These are phyloP conservation scores for Caenorhabditis latens DNA, from an alignment of 1,140 invertebrate species.

Conservation along the genomic window DNA sequence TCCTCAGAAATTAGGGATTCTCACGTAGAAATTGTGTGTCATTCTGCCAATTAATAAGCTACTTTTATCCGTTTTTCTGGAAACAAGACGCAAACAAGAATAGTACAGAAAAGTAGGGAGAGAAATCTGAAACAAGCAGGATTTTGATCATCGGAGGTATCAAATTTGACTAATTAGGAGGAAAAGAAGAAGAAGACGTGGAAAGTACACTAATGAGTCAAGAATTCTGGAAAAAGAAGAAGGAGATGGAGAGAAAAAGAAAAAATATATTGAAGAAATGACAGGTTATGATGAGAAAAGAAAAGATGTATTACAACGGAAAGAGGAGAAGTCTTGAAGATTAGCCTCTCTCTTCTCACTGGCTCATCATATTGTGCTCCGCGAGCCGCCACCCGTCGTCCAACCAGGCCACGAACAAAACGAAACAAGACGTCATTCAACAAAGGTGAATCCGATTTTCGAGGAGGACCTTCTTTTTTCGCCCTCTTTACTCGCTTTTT, in stretches of 20 bases:
- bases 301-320: slow-evolving; percentile 36
- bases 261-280: slow-evolving; percentile 6
- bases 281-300: slow-evolving; percentile 45
- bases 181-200: not conserved
- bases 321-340: slow-evolving; percentile 37
- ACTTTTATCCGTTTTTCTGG: too few species aligned
- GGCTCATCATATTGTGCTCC: slow-evolving; percentile 50
- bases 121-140: slow-evolving; percentile 5
- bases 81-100: too few species aligned
- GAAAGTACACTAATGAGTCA: not conserved
- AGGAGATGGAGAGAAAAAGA: not conserved
- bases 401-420: not conserved
- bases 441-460: slow-evolving; percentile 52
- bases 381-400: not conserved
- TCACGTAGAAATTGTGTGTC: too few species aligned
- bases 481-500: not conserved
- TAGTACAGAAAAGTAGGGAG: too few species aligned
- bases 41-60: too few species aligned
- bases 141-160: not conserved
- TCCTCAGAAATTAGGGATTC: too few species aligned
- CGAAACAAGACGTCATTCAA: slow-evolving; percentile 42
- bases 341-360: slow-evolving; percentile 23
- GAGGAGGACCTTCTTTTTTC: not conserved
- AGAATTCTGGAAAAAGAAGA: not conserved
- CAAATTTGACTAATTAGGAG: slow-evolving; percentile 38